Conservation (phyloP, 2,888 invertebrate genomes). For the Polietes domitor region DNA sequence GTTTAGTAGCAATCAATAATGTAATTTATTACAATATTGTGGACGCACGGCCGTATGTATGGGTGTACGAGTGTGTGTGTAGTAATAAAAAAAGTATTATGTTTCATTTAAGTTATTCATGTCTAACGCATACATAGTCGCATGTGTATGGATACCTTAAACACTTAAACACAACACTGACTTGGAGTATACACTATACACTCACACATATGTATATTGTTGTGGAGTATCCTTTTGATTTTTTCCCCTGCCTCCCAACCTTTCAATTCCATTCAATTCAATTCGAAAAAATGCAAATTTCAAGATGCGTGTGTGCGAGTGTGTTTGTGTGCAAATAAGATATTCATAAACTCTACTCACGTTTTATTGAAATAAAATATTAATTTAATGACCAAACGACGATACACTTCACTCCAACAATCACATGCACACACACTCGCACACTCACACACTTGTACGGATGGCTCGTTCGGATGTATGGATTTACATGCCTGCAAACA, state of each 20-base stretch:
- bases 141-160: too few species aligned
- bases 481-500: too few species aligned
- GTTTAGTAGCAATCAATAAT: constrained; percentile 64
- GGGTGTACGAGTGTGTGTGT: neutral
- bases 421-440: neutral
- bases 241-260: neutral
- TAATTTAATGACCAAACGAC: constrained; percentile 63
- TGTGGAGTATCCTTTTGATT: constrained; percentile 28
- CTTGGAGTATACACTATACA: too few species aligned
- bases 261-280: constrained; percentile 28
- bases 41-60: neutral
- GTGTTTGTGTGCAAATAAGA: constrained; percentile 24
- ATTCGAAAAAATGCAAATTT: constrained; percentile 36
- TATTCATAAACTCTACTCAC: constrained; percentile 60
- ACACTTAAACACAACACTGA: too few species aligned
- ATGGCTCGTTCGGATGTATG: neutral
- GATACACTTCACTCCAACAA: constrained; percentile 13
- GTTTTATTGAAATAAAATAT: constrained; percentile 66
- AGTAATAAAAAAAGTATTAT: constrained; percentile 34
- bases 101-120: constrained; percentile 37
- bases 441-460: neutral
- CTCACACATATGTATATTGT: neutral
- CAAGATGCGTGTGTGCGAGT: neutral
- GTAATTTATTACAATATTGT: constrained; percentile 56
- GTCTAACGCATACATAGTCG: neutral